phyloP scores from a whole-genome alignment of 1,140 invertebrate genomes.

The Chrysoperla carnea region DNA sequence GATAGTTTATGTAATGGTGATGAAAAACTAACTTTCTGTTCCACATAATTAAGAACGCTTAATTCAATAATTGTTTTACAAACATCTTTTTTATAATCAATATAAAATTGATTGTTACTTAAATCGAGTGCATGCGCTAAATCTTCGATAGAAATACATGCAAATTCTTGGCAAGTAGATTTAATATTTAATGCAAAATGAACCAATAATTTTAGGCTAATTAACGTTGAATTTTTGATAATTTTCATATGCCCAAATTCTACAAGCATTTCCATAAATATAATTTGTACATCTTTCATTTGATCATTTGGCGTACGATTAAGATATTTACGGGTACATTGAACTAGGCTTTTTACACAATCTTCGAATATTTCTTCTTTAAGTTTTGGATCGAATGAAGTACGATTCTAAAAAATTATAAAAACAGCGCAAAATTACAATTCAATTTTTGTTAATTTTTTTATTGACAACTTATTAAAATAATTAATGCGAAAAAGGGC shows the following conservation, averaged over 20 bases:
- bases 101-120: constrained; percentile 40
- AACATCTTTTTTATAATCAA: constrained; percentile 45
- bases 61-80: constrained; percentile 36
- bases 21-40: constrained; percentile 23
- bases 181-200: constrained; percentile 44
- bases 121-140: constrained; percentile 34
- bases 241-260: constrained; percentile 26
- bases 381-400: constrained; percentile 15
- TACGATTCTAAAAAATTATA: constrained; percentile 19
- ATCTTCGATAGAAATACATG: constrained; percentile 34
- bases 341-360: constrained; percentile 28
- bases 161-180: constrained; percentile 38
- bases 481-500: too few species aligned
- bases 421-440: too few species aligned
- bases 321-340: constrained; percentile 26
- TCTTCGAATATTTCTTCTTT: constrained; percentile 28
- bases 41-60: constrained; percentile 20
- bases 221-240: constrained; percentile 26
- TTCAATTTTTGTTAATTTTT: too few species aligned
- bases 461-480: too few species aligned
- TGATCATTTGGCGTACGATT: too few species aligned
- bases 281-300: constrained; percentile 29
- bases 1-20: constrained; percentile 27
- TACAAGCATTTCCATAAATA: constrained; percentile 30
- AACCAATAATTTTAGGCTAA: constrained; percentile 36